phyloP scores from a whole-genome alignment of 2,797 vertebrate species.

The Tachyglossus aculeatus region DNA sequence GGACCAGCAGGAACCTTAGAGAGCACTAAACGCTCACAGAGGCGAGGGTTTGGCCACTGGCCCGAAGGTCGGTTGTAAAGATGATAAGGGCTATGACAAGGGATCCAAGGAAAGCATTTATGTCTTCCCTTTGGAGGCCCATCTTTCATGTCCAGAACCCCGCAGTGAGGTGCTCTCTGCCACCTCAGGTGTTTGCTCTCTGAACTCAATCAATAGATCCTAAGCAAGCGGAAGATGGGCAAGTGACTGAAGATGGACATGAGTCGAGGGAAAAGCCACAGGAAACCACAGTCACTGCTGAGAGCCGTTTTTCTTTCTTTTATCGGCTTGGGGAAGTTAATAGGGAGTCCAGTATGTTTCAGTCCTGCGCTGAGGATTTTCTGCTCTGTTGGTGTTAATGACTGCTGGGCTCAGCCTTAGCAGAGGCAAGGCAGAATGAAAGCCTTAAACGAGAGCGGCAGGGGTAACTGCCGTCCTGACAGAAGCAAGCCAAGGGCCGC shows the following conservation, averaged over 20 bases:
- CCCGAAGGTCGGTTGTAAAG: too few species aligned
- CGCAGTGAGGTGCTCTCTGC: slow-evolving; percentile 1
- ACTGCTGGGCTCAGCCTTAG: not conserved
- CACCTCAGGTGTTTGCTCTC: not conserved
- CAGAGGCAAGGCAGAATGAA: slow-evolving; percentile 29
- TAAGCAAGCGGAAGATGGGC: not conserved
- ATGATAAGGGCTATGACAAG: too few species aligned
- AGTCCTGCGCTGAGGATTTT: not conserved
- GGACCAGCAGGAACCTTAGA: not conserved
- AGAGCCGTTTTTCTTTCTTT: not conserved
- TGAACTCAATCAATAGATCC: not conserved
- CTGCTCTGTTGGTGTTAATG: slow-evolving; percentile 18
- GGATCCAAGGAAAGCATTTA: too few species aligned
- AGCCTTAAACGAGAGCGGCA: slow-evolving; percentile 1
- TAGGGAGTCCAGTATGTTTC: not conserved
- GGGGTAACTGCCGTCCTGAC: not conserved
- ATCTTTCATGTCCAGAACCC: slow-evolving; percentile 21
- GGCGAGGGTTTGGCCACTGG: too few species aligned
- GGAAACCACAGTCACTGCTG: not conserved
- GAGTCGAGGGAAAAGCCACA: not conserved
- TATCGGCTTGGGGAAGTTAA: slow-evolving; percentile 4
- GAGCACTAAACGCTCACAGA: not conserved
- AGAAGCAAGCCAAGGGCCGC: slow-evolving; percentile 6
- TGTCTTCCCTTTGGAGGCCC: too few species aligned
- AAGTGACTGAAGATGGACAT: not conserved